phyloP scores from a whole-genome alignment of 2,113 vertebrate genomes.

The Erythrolamprus reginae region DNA sequence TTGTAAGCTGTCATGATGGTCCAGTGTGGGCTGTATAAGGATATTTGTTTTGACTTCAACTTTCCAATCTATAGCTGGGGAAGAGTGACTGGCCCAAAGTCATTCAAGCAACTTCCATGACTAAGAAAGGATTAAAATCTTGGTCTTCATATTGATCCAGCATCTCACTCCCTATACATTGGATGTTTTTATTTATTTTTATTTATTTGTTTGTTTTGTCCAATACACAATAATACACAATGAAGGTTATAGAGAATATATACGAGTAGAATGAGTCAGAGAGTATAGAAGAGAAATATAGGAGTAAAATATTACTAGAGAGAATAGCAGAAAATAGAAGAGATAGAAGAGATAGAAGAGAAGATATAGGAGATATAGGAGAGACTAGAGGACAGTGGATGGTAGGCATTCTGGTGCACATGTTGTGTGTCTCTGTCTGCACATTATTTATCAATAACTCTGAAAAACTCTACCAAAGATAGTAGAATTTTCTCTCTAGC shows the following conservation, averaged over 20 bases:
- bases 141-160: background rate
- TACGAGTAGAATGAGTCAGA: too few species aligned
- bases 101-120: background rate
- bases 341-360: too few species aligned
- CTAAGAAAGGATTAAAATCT: background rate
- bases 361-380: too few species aligned
- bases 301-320: too few species aligned
- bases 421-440: background rate
- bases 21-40: background rate
- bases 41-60: background rate
- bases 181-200: too few species aligned
- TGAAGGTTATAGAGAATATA: too few species aligned
- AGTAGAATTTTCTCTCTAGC: background rate
- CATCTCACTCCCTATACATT: background rate
- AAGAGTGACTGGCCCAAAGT: background rate
- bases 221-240: too few species aligned
- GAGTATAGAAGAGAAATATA: too few species aligned
- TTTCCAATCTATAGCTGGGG: background rate
- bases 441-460: background rate
- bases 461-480: background rate
- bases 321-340: too few species aligned
- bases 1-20: background rate
- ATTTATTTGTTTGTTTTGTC: too few species aligned
- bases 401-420: too few species aligned
- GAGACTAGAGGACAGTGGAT: too few species aligned